phyloP scores from a whole-genome alignment of 2,113 vertebrate species.

The Cyprinodon brontotheroides region DNA sequence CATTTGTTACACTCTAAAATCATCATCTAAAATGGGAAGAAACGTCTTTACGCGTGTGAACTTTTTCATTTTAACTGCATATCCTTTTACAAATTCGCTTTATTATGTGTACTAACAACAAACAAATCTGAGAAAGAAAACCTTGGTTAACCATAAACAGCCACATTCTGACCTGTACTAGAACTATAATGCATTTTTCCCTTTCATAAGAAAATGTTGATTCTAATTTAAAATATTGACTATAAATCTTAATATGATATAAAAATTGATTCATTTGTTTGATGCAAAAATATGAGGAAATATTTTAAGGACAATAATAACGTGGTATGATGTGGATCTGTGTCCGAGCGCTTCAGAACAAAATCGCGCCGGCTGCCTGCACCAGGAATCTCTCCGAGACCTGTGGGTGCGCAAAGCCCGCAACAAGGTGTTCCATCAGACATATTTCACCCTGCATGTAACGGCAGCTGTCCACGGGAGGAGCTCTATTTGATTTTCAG shows the following conservation, averaged over 20 bases:
- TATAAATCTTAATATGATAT: not conserved
- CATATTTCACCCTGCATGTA: slow-evolving; percentile 99
- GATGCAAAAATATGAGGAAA: not conserved
- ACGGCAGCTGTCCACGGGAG: slow-evolving; percentile 98
- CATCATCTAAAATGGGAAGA: not conserved
- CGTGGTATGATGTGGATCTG: not conserved
- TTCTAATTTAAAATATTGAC: not conserved
- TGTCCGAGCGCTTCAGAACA: slow-evolving; percentile 90
- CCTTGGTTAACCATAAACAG: not conserved
- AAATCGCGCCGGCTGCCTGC: slow-evolving; percentile 95
- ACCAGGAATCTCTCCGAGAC: slow-evolving; percentile 97
- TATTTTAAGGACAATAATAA: not conserved
- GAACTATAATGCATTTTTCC: not conserved
- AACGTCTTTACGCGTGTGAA: not conserved
- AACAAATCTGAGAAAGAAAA: not conserved
- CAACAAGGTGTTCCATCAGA: slow-evolving; percentile 95
- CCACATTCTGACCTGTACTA: not conserved
- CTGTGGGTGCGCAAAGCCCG: slow-evolving; percentile 96
- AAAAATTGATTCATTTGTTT: not conserved
- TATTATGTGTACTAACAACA: not conserved
- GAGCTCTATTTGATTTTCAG: slow-evolving; percentile 97
- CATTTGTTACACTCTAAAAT: not conserved
- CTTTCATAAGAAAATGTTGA: not conserved
- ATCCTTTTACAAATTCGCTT: not conserved
- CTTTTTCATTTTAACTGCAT: not conserved